These are phyloP conservation scores for Lontra canadensis DNA, from an alignment of 2,113 vertebrate genomes.

Conservation along the genomic window DNA sequence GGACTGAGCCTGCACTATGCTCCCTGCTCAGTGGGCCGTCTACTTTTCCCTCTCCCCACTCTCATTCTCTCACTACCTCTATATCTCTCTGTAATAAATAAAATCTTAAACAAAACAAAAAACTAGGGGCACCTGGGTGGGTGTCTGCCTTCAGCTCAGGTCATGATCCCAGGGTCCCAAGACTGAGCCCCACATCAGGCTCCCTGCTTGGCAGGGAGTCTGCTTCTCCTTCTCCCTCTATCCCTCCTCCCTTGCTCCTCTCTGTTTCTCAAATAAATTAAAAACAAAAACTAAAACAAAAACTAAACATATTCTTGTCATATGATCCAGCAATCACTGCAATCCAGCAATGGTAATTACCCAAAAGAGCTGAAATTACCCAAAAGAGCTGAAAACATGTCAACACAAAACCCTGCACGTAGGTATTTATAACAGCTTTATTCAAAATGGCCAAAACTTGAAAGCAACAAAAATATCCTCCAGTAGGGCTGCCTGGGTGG, in stretches of 20 bases:
- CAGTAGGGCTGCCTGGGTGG: background rate
- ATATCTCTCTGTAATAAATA: background rate
- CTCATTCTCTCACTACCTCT: background rate
- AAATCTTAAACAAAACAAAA: background rate
- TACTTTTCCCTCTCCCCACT: background rate
- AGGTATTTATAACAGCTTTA: background rate
- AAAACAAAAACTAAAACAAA: no score
- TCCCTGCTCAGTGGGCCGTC: background rate
- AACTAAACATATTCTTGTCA: background rate
- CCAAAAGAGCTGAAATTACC: background rate
- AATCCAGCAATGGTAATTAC: background rate
- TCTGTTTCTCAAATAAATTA: no score
- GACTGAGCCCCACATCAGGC: no score
- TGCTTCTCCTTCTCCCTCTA: no score
- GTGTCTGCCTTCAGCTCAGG: no score
- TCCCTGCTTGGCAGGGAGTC: no score
- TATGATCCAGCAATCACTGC: background rate
- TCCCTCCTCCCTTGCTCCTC: no score
- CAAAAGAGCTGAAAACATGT: background rate
- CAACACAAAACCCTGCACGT: background rate
- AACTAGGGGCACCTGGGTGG: no score
- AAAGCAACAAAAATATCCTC: background rate
- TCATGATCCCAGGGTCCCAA: no score
- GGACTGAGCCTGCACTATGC: no score
- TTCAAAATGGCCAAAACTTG: background rate